Base-by-base conservation (phyloP, 2,888 invertebrate species). In the Apoda limacodes region DNA sequence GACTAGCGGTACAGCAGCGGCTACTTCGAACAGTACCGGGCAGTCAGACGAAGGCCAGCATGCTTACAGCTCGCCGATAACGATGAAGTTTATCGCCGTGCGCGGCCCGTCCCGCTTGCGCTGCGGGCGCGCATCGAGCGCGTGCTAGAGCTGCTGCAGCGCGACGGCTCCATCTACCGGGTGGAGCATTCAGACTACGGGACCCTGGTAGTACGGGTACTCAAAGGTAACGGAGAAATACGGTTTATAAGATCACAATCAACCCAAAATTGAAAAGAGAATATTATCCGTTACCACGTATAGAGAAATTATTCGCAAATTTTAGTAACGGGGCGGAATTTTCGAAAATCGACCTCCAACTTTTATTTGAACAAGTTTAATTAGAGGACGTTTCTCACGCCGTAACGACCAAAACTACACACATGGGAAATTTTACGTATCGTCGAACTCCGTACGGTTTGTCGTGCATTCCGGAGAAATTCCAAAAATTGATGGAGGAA, bases 191-290 rank as follows among this genome's bases (percentile, higher is more conserved):
- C 43, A 0, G 48, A 48, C 6, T 48, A 39, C 21, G 46, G 45
- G 2, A 46, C 45, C 1, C 49, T 44, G 4, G 51, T 50, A 6
- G 48, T 50, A 0, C 48, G 46, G 0, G 39, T 48, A 1, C 25
- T 49, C 10, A 49, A 52, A 24, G 5, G 2, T 12, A 38, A 35
- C 13, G 42, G 45, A 0, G 34, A 31, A 5, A 39, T 46, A n/a
- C n/a, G n/a, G n/a, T n/a, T 52, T 1, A n/a, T 50, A 48, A 13
- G 46, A 48, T 0, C 43, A 54, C 49, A 1, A 42, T 52, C 10
- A 52, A 53, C 25, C 32, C 33, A 0, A 41, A 40, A 21, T 30
- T 52, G 15, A 47, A 46, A n/a, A n/a, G n/a, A n/a, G n/a, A n/a
- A n/a, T n/a, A n/a, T n/a, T n/a, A n/a, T n/a, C n/a, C n/a, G n/a